Percentiles rank a stretch among this genome's conserved stretches.
phyloP scores from a whole-genome alignment of 1,140 invertebrate species.

The Drosophila subpulchrella region DNA sequence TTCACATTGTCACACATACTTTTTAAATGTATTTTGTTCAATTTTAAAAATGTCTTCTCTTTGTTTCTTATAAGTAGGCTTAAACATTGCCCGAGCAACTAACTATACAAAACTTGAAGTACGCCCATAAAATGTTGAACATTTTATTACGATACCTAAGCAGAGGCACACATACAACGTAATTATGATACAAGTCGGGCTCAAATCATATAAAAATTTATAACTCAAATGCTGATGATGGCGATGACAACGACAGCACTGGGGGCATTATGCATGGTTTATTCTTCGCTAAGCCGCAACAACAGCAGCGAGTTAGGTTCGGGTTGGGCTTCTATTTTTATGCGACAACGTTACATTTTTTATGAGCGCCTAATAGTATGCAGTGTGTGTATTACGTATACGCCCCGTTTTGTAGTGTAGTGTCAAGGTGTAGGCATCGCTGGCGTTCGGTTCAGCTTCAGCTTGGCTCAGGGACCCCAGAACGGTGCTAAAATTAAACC shows the following conservation, averaged over 20 bases:
- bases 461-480: conserved; percentile 22
- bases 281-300: conserved; percentile 27
- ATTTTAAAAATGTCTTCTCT: background rate
- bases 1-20: too few relatives aligned
- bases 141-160: conserved; percentile 51
- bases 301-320: background rate
- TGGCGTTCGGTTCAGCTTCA: conserved; percentile 9
- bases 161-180: conserved; percentile 22
- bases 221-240: conserved; percentile 72
- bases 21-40: background rate
- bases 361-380: conserved; percentile 77
- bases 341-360: conserved; percentile 73
- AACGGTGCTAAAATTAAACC: conserved; percentile 77
- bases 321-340: conserved; percentile 69
- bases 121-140: conserved; percentile 51
- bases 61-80: conserved; percentile 7
- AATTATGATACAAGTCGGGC: conserved; percentile 54
- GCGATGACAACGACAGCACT: conserved; percentile 40
- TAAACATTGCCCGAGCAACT: conserved; percentile 14
- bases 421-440: conserved; percentile 62
- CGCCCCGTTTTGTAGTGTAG: conserved; percentile 59
- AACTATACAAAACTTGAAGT: conserved; percentile 35
- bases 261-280: conserved; percentile 61
- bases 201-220: conserved; percentile 77
- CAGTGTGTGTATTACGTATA: conserved; percentile 61